A percentile compares a stretch with the other conserved stretches of the same genome.
These are phyloP conservation scores for Greenwoodochromis staneri DNA, from an alignment of 2,113 vertebrate genomes.

Conservation along the genomic window DNA sequence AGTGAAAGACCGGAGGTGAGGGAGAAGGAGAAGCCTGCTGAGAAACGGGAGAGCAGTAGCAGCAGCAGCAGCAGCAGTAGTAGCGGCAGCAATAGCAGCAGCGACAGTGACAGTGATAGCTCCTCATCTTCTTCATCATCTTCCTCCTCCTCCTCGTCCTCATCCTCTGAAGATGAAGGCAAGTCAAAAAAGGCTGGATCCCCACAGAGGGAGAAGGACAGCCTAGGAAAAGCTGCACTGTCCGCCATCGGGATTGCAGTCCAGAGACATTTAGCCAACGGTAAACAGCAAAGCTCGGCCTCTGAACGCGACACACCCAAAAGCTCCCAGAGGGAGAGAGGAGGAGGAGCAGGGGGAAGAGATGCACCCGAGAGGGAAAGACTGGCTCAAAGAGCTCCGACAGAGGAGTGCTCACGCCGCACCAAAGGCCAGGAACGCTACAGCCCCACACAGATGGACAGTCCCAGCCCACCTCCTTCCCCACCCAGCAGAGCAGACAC, in stretches of 20 bases:
- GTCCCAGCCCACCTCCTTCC: slow-evolving; percentile 37
- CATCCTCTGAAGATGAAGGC: slow-evolving; percentile 59
- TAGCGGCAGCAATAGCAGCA: not conserved
- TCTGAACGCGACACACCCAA: not conserved
- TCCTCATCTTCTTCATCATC: slow-evolving; percentile 64
- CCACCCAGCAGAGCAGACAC: not conserved
- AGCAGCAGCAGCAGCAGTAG: not conserved
- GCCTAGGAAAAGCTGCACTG: not conserved
- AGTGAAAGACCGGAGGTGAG: not conserved
- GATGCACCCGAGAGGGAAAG: slow-evolving; percentile 27
- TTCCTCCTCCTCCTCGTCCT: slow-evolving; percentile 51
- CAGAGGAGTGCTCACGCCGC: not conserved
- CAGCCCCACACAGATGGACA: slow-evolving; percentile 47
- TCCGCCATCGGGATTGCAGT: slow-evolving; percentile 22
- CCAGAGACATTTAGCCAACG: slow-evolving; percentile 38
- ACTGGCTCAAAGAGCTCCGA: not conserved
- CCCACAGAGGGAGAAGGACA: not conserved
- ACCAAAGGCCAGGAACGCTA: slow-evolving; percentile 53
- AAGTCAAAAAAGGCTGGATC: not conserved
- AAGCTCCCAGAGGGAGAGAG: not conserved
- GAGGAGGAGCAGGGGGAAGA: not conserved
- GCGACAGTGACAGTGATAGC: slow-evolving; percentile 59
- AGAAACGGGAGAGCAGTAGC: slow-evolving; percentile 12
- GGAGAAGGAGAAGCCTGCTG: slow-evolving; percentile 13
- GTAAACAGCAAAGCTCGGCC: not conserved